Evolutionary conservation across 2,888 invertebrate species (phyloP).

Genomic region (Drosophila mettleri): DNA sequence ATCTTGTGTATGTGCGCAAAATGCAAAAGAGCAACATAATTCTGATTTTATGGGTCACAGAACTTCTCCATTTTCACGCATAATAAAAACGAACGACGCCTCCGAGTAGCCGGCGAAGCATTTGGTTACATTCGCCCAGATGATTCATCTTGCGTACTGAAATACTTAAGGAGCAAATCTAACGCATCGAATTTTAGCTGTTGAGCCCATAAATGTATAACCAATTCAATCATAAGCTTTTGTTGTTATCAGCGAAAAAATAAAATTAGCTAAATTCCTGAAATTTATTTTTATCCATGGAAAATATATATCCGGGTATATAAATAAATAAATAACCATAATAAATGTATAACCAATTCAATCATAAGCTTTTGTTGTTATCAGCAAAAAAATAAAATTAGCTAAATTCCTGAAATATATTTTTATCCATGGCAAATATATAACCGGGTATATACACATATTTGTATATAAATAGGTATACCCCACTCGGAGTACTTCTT

Average conservation of each 20-base stretch:
- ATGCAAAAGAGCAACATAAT: slow-evolving; percentile 41
- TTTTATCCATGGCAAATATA: slow-evolving; percentile 7
- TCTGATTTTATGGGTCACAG: slow-evolving; percentile 46
- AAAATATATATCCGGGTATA: neutral
- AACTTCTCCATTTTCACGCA: slow-evolving; percentile 37
- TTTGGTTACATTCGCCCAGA: slow-evolving; percentile 50
- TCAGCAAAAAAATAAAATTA: neutral
- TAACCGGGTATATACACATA: neutral
- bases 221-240: neutral
- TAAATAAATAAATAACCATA: no score
- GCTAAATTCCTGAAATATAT: slow-evolving; percentile 19
- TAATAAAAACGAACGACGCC: slow-evolving; percentile 13
- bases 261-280: slow-evolving; percentile 3
- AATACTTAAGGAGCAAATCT: neutral
- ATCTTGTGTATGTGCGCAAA: slow-evolving; percentile 54
- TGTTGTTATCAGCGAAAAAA: slow-evolving; percentile 3
- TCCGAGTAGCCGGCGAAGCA: slow-evolving; percentile 18
- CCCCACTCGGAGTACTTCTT: neutral
- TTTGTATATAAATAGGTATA: slow-evolving; percentile 15
- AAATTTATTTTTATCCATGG: slow-evolving; percentile 18
- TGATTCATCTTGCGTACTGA: slow-evolving; percentile 42
- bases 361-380: neutral
- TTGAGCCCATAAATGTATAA: neutral
- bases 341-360: neutral
- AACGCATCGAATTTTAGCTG: neutral